These are phyloP conservation scores for Notothenia rossii DNA, from an alignment of 2,113 vertebrate genomes.

Conservation along the genomic window DNA sequence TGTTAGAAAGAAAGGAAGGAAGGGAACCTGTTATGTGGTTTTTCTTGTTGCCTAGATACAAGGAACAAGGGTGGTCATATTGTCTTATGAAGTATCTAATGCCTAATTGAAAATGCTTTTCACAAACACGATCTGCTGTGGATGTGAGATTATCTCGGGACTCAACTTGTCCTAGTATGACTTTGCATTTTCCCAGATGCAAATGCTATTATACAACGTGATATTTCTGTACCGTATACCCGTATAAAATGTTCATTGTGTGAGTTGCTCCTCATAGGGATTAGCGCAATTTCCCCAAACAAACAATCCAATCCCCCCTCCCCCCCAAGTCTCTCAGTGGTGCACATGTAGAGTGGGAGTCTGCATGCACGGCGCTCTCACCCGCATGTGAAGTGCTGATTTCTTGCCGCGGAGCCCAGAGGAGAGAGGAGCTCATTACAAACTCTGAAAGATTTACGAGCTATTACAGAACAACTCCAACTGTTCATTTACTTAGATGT, in stretches of 20 bases:
- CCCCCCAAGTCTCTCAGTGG: conserved; percentile 38
- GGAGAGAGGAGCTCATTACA: conserved; percentile 77
- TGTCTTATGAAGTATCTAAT: conserved; percentile 48
- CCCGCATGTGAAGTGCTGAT: conserved; percentile 64
- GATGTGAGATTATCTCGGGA: not conserved
- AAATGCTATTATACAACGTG: not conserved
- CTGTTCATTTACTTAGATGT: conserved; percentile 75
- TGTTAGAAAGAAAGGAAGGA: conserved; percentile 40
- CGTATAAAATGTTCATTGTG: conserved; percentile 9
- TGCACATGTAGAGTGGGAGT: conserved; percentile 53
- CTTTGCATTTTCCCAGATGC: not conserved
- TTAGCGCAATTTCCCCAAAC: conserved; percentile 66
- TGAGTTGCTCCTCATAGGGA: conserved; percentile 39
- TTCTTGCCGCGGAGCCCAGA: conserved; percentile 64
- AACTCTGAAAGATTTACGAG: conserved; percentile 79
- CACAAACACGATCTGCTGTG: not conserved
- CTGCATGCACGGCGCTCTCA: conserved; percentile 44
- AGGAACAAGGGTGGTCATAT: conserved; percentile 39
- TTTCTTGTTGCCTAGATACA: conserved; percentile 81
- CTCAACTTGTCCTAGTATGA: not conserved
- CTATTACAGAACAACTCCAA: conserved; percentile 72
- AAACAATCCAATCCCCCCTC: conserved; percentile 51
- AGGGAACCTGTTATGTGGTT: conserved; percentile 49
- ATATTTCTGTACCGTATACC: not conserved
- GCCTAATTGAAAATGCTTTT: conserved; percentile 50